Base-by-base conservation (phyloP, 2,888 invertebrate species). In the Cryptops parisi region DNA sequence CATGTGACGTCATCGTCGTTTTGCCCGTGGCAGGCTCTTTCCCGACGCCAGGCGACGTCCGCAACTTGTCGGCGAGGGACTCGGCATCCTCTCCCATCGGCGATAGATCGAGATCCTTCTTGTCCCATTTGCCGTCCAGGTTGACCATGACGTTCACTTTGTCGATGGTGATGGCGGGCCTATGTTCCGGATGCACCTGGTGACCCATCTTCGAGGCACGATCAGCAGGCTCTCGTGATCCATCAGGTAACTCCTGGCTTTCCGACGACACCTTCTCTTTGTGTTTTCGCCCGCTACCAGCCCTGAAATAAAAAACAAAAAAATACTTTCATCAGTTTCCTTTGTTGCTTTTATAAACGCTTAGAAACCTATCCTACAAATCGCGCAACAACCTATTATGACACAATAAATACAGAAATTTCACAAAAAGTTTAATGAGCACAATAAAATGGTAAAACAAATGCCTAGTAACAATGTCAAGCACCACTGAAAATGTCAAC, bases 81-180 rank as follows among this genome's bases (percentile, higher is more conserved):
- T 33, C 33, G 6, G 15, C 6, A 9, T 33, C 33, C 6, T 33
- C 33, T 9, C 33, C 33, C 6, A 33, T 6, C 9, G 33, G 33
- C 15, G 33, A 33, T 33, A 15, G 6, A 9, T 33, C 33, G 9
- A 33, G 15, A 33, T 33, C 33, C 33, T 33, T 33, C 15, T 33
- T 33, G 15, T 33, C 33, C 33, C 33, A 33, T 33, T 33, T 33
- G 6, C 33, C 33, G 33, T 33, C 43, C 19, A 41, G 6, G 17
- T 41, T 41, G 2, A 39, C 50, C 50, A 50, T 50, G 1, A 38
- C 23, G 21, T 50, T 50, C 40, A 50, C 50, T 41, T 39, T 23
- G 9, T 50, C 50, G 2, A 40, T 21, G 26, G 39, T 50, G 24
- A 39, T 38, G 1, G 38, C 50, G 5, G 17, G 21, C 22, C 12